phyloP scores from a whole-genome alignment of 1,140 invertebrate species.

The Patella vulgata region DNA sequence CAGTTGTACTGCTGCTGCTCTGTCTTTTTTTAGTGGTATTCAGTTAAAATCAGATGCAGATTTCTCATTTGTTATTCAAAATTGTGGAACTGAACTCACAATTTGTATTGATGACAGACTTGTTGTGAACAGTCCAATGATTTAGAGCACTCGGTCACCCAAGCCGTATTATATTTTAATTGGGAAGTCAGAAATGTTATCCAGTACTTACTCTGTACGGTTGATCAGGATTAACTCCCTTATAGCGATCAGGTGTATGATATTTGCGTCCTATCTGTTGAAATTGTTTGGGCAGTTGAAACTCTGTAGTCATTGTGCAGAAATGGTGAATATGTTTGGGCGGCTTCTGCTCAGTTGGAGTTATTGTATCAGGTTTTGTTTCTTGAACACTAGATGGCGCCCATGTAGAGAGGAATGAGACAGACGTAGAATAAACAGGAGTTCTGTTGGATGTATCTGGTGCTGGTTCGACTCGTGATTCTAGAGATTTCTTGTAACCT shows the following conservation, averaged over 20 bases:
- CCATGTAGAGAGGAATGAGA: constrained; percentile 49
- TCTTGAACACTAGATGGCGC: constrained; percentile 24
- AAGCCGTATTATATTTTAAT: too few relatives aligned
- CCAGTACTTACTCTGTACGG: constrained; percentile 41
- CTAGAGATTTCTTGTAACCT: constrained; percentile 35
- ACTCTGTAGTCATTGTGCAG: constrained; percentile 47
- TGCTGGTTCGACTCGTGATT: constrained; percentile 26
- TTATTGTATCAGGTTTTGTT: background rate
- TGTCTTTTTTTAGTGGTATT: too few relatives aligned
- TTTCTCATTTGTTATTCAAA: too few relatives aligned
- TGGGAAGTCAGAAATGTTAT: too few relatives aligned
- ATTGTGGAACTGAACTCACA: too few relatives aligned
- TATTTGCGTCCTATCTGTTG: constrained; percentile 49
- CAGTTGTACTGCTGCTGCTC: too few relatives aligned
- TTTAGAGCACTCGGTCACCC: too few relatives aligned
- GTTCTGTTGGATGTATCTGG: constrained; percentile 19
- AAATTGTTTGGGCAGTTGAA: constrained; percentile 49
- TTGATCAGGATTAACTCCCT: constrained; percentile 39
- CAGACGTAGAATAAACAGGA: constrained; percentile 26
- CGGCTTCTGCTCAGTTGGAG: constrained; percentile 13
- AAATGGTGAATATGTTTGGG: constrained; percentile 55
- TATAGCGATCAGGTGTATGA: constrained; percentile 44
- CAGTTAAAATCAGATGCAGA: too few relatives aligned
- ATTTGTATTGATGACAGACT: too few relatives aligned
- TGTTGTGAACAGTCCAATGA: too few relatives aligned